Conservation (phyloP, 1,140 invertebrate genomes). For the Hermatobates lingyangjiaoensis region DNA sequence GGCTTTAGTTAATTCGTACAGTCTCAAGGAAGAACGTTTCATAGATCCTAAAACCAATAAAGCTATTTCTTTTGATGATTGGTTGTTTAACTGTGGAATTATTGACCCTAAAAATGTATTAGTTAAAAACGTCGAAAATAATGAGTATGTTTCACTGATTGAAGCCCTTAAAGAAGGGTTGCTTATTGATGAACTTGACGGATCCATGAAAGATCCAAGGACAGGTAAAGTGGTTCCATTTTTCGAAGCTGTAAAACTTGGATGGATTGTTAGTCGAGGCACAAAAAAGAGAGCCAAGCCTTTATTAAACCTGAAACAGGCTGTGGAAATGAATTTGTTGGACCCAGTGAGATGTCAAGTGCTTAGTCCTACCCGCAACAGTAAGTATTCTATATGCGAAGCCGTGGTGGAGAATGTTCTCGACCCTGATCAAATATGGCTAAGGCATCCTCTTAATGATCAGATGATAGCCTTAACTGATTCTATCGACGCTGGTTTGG, state of each 20-base stretch:
- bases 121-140: constrained; percentile 53
- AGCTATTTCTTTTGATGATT: constrained; percentile 52
- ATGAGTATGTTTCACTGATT: constrained; percentile 41
- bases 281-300: constrained; percentile 17
- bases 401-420: constrained; percentile 53
- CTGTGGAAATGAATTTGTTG: constrained; percentile 41
- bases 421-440: constrained; percentile 48
- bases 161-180: constrained; percentile 50
- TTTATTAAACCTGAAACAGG: constrained; percentile 38
- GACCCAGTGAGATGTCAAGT: constrained; percentile 39
- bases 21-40: constrained; percentile 52
- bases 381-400: constrained; percentile 39
- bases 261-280: constrained; percentile 36
- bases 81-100: constrained; percentile 50
- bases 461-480: constrained; percentile 50
- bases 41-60: constrained; percentile 54
- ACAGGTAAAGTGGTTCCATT: constrained; percentile 62
- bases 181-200: constrained; percentile 52
- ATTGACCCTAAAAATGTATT: constrained; percentile 54
- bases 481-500: constrained; percentile 52
- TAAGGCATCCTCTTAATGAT: constrained; percentile 46
- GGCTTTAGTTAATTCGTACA: constrained; percentile 49
- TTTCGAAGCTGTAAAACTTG: constrained; percentile 58
- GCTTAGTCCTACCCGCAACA: constrained; percentile 37
- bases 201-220: constrained; percentile 64